A percentile compares a stretch with the other conserved stretches of the same genome.
Evolutionary conservation across 2,888 invertebrate species (phyloP).

Genomic region (Drosophila nigritarsus): DNA sequence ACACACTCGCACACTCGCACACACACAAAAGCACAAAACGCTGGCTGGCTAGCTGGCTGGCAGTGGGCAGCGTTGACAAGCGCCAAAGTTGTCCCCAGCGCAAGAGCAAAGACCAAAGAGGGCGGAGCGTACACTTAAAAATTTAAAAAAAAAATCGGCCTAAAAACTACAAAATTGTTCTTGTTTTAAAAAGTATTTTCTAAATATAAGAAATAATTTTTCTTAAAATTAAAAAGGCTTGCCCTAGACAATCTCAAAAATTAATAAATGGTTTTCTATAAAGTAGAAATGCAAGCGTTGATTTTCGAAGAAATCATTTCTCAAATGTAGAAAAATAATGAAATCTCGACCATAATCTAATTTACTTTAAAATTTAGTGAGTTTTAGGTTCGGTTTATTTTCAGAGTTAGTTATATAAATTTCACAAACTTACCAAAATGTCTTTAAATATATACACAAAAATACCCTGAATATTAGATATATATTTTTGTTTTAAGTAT

Average conservation of each 20-base stretch:
- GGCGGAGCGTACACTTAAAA: neutral
- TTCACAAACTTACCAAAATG: neutral
- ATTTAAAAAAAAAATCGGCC: neutral
- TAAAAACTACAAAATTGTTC: neutral
- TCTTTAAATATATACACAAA: neutral
- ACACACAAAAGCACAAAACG: slow-evolving; percentile 41
- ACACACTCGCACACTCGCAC: slow-evolving; percentile 12
- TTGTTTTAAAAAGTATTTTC: neutral
- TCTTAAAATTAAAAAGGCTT: too few species aligned
- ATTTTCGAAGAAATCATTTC: neutral
- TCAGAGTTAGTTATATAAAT: neutral
- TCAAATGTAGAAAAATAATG: neutral
- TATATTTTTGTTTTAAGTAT: neutral
- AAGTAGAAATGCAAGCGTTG: neutral
- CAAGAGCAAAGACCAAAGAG: slow-evolving; percentile 1
- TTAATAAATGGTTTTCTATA: neutral
- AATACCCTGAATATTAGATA: neutral
- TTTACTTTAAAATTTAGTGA: neutral
- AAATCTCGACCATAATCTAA: neutral
- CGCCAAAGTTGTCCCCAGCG: slow-evolving; percentile 50
- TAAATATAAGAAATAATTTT: too few species aligned
- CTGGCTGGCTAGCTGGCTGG: slow-evolving; percentile 34
- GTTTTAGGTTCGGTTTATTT: neutral
- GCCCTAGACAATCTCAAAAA: too few species aligned
- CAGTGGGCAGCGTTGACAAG: slow-evolving; percentile 59